Evolutionary conservation across 2,797 vertebrate species (phyloP).

Genomic region (Pelobates cultripes): DNA sequence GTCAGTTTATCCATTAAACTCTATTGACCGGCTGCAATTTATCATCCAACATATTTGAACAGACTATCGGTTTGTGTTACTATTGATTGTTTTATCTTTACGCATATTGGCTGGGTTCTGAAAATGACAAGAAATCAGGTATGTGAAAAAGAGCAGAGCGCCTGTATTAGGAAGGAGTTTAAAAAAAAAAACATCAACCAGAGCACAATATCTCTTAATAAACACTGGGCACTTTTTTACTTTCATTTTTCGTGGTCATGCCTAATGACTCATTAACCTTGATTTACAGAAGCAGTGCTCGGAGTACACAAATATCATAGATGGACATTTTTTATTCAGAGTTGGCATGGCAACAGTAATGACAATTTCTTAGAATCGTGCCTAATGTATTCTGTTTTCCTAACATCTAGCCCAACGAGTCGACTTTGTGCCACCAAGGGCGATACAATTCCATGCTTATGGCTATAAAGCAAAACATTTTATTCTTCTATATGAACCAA

Average conservation of each 20-base stretch:
- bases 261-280: slow-evolving; percentile 58
- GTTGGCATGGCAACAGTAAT: slow-evolving; percentile 73
- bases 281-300: slow-evolving; percentile 61
- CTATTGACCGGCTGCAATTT: too few species aligned
- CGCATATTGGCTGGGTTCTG: not conserved
- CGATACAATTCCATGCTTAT: slow-evolving; percentile 26
- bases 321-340: slow-evolving; percentile 61
- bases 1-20: too few species aligned
- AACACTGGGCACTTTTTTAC: slow-evolving; percentile 18
- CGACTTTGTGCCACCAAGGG: slow-evolving; percentile 38
- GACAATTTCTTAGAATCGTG: slow-evolving; percentile 66
- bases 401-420: slow-evolving; percentile 57
- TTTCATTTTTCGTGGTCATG: slow-evolving; percentile 56
- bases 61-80: too few species aligned
- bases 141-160: not conserved
- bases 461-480: slow-evolving; percentile 15
- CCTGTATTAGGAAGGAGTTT: not conserved
- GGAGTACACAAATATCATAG: slow-evolving; percentile 66
- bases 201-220: not conserved
- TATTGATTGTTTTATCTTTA: not conserved
- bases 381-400: slow-evolving; percentile 65
- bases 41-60: too few species aligned
- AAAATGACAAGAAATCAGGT: not conserved
- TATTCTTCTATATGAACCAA: slow-evolving; percentile 19
- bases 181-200: not conserved